Conservation (phyloP, 2,113 vertebrate species). For the Poecile atricapillus region DNA sequence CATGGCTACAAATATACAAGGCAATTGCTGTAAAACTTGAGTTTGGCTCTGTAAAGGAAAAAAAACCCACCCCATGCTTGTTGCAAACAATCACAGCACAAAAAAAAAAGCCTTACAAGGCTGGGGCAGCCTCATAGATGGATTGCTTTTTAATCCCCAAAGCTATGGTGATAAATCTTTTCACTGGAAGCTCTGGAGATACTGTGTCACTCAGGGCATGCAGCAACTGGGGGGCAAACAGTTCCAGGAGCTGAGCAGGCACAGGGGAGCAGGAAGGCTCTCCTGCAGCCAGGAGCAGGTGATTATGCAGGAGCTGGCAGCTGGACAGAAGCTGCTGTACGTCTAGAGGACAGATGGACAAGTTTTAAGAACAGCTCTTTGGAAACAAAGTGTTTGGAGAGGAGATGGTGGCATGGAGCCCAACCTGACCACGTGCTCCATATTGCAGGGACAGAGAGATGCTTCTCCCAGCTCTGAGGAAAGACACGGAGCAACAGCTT, state of each 20-base stretch:
- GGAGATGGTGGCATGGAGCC: background rate
- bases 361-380: background rate
- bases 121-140: slow-evolving; percentile 32
- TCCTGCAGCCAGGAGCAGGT: accelerated
- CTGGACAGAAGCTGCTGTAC: background rate
- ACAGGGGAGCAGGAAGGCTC: accelerated
- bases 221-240: accelerated
- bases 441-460: background rate
- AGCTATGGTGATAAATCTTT: slow-evolving; percentile 51
- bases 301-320: background rate
- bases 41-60: background rate
- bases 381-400: background rate
- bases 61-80: background rate
- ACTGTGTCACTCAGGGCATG: background rate
- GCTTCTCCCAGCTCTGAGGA: background rate
- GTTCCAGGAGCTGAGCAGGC: background rate
- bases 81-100: slow-evolving; percentile 3
- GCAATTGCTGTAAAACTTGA: slow-evolving; percentile 1
- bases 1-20: background rate
- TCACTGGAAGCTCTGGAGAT: background rate
- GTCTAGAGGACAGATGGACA: background rate
- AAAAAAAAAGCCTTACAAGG: slow-evolving; percentile 64
- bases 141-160: slow-evolving; percentile 64
- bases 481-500: accelerated
- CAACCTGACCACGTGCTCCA: accelerated